phyloP scores from a whole-genome alignment of 2,888 invertebrate species.

The Ellobium chinense region DNA sequence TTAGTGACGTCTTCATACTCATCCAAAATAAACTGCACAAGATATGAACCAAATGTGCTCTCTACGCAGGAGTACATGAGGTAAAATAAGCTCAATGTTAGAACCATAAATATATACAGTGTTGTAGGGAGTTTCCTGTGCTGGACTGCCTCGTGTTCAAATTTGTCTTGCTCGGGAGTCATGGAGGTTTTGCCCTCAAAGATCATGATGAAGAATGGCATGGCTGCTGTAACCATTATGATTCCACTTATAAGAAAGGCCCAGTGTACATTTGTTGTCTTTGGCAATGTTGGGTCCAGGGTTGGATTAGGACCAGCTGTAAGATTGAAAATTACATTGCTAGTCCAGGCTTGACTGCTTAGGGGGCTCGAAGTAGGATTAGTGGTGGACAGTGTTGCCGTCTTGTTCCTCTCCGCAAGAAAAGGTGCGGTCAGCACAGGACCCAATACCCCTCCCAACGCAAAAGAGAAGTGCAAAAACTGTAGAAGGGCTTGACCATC shows the following conservation, averaged over 20 bases:
- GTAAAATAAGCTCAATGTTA: slow-evolving; percentile 61
- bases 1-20: slow-evolving; percentile 68
- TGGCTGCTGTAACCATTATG: slow-evolving; percentile 42
- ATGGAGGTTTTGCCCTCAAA: not conserved
- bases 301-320: not conserved
- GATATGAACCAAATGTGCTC: slow-evolving; percentile 75
- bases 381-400: not conserved
- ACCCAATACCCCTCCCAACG: slow-evolving; percentile 79
- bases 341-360: not conserved
- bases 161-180: not conserved
- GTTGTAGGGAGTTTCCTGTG: slow-evolving; percentile 31
- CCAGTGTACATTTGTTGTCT: slow-evolving; percentile 40
- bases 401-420: slow-evolving; percentile 55
- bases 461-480: slow-evolving; percentile 79
- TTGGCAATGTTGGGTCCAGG: slow-evolving; percentile 13
- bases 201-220: slow-evolving; percentile 36
- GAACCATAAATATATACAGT: slow-evolving; percentile 64
- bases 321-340: not conserved
- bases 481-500: slow-evolving; percentile 79
- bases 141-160: slow-evolving; percentile 14
- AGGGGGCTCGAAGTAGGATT: not conserved
- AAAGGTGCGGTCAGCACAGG: slow-evolving; percentile 79
- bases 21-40: slow-evolving; percentile 74
- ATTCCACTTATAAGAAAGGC: slow-evolving; percentile 56
- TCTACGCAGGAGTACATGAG: slow-evolving; percentile 76